Evolutionary conservation across 2,113 vertebrate species (phyloP).

Genomic region (Candoia aspera): DNA sequence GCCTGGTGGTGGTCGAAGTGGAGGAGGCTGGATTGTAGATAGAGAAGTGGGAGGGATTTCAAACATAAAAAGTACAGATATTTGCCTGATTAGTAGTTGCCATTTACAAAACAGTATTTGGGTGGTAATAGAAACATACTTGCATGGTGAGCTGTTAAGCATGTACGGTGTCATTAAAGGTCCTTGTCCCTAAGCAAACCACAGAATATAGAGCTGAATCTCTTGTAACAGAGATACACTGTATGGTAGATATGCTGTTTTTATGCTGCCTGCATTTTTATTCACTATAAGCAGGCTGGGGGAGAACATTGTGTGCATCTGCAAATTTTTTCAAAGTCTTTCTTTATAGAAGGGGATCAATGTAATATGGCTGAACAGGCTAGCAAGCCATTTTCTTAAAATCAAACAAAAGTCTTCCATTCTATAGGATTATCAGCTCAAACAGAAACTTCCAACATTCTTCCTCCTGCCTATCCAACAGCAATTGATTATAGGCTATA

Average conservation of each 20-base stretch:
- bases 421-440: background rate
- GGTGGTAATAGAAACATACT: too few species aligned
- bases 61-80: too few species aligned
- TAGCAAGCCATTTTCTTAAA: background rate
- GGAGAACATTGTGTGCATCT: background rate
- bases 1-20: too few species aligned
- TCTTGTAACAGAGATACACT: background rate
- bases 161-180: too few species aligned
- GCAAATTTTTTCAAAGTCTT: background rate
- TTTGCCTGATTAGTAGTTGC: too few species aligned
- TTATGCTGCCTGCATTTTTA: background rate
- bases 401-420: background rate
- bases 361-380: background rate
- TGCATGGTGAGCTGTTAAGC: too few species aligned
- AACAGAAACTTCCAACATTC: background rate
- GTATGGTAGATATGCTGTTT: background rate
- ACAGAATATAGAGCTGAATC: too few species aligned
- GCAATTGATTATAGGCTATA: background rate
- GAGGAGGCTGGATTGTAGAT: too few species aligned
- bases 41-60: too few species aligned
- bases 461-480: background rate
- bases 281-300: background rate
- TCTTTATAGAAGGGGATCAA: background rate
- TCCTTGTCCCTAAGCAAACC: too few species aligned
- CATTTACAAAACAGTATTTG: too few species aligned